A percentile compares a stretch with the other conserved stretches of the same genome.
Conservation (phyloP, 2,113 vertebrate species). For the Eleginops maclovinus region DNA sequence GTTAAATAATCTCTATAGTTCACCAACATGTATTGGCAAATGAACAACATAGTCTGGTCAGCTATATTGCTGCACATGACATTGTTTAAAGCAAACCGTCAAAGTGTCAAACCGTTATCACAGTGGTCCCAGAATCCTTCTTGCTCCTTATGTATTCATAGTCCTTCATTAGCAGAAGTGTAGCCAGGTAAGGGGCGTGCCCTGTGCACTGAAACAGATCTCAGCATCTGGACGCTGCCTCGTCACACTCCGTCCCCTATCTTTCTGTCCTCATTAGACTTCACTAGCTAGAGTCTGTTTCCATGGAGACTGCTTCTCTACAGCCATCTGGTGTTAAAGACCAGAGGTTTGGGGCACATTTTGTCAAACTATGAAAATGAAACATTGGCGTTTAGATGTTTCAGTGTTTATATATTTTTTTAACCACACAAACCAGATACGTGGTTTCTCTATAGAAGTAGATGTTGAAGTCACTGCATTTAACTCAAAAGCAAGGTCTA, state of each 20-base stretch:
- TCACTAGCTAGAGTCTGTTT: neutral
- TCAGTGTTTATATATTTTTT: neutral
- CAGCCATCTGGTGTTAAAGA: conserved; percentile 7
- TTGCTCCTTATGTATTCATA: conserved; percentile 29
- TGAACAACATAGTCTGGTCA: neutral
- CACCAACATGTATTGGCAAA: neutral
- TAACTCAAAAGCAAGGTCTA: neutral
- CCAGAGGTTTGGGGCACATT: neutral
- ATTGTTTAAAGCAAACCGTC: neutral
- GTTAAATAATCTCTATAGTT: neutral
- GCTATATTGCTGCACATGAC: neutral
- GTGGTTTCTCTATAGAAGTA: neutral
- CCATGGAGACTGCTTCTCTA: conserved; percentile 2
- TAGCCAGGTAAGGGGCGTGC: conserved; percentile 17
- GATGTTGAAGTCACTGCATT: too few species aligned
- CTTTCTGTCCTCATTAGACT: conserved; percentile 6
- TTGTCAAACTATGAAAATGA: neutral
- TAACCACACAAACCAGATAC: neutral
- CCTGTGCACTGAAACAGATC: conserved; percentile 35
- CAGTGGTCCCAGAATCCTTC: neutral
- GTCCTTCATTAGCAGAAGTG: conserved; percentile 29
- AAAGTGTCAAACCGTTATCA: conserved; percentile 17
- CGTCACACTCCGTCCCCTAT: neutral
- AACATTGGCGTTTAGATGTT: neutral
- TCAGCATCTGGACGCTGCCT: conserved; percentile 48